Evolutionary conservation across 1,140 invertebrate genomes (phyloP).

Genomic region (Neuroterus valhalla): DNA sequence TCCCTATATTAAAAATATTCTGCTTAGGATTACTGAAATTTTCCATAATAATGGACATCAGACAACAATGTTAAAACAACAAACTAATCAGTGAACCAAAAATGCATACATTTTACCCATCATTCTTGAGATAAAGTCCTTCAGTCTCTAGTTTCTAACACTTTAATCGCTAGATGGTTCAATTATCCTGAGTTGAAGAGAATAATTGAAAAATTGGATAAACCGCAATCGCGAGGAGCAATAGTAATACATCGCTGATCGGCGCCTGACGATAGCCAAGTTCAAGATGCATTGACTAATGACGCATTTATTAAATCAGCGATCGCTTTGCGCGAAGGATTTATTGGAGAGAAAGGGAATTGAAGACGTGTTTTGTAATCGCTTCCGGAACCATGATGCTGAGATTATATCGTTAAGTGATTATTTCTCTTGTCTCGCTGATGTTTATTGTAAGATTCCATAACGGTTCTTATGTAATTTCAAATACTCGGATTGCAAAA

Average conservation of each 20-base stretch:
- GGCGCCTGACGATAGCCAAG: constrained; percentile 30
- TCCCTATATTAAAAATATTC: too few relatives aligned
- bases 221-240: neutral
- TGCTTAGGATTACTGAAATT: too few relatives aligned
- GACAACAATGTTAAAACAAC: too few relatives aligned
- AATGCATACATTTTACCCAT: too few relatives aligned
- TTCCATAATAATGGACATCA: too few relatives aligned
- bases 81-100: too few relatives aligned
- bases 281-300: constrained; percentile 30
- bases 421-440: constrained; percentile 15
- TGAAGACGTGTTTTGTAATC: constrained; percentile 20
- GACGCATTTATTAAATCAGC: constrained; percentile 23
- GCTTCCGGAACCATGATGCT: constrained; percentile 12
- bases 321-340: constrained; percentile 13
- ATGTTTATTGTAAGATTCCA: neutral
- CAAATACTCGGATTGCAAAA: neutral
- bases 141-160: too few relatives aligned
- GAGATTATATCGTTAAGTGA: constrained; percentile 26
- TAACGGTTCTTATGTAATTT: neutral
- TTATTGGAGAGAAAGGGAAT: constrained; percentile 27
- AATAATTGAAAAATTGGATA: constrained; percentile 31
- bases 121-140: too few relatives aligned
- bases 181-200: constrained; percentile 2
- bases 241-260: constrained; percentile 24
- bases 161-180: neutral